Evolutionary conservation across 2,113 vertebrate species (phyloP).

Genomic region (Thinocorus orbignyianus): DNA sequence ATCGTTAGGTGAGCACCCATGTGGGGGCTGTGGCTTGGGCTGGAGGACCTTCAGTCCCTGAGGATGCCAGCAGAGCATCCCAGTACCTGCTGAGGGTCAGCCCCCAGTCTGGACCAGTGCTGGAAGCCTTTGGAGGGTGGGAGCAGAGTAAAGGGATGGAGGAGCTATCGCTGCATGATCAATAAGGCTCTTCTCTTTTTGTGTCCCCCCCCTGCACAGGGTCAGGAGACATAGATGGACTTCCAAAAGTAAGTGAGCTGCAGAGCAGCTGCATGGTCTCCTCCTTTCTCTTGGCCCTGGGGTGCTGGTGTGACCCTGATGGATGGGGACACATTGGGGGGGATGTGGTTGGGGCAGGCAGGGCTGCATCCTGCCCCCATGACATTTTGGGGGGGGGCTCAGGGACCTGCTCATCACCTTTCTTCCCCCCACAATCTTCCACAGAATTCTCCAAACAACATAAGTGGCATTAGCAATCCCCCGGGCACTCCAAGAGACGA

Average conservation of each 20-base stretch:
- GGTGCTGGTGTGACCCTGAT: neutral
- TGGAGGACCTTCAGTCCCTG: neutral
- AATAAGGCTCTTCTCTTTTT: neutral
- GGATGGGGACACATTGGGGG: neutral
- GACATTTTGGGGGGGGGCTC: rapidly evolving
- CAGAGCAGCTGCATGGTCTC: neutral
- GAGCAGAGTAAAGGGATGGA: rapidly evolving
- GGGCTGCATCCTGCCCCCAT: neutral
- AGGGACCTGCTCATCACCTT: neutral
- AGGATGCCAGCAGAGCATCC: neutral
- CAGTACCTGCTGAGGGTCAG: neutral
- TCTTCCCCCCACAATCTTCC: neutral
- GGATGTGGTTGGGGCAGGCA: rapidly evolving
- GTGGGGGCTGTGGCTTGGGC: rapidly evolving
- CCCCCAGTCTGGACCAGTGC: neutral
- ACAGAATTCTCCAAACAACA: slow-evolving; percentile 99
- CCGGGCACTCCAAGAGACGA: slow-evolving; percentile 97
- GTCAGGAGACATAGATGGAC: slow-evolving; percentile 97
- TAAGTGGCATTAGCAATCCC: slow-evolving; percentile 99
- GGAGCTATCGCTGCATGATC: neutral
- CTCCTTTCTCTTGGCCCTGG: neutral
- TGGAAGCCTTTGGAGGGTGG: neutral
- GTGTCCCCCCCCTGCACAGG: slow-evolving; percentile 71
- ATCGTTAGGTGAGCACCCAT: slow-evolving; percentile 78
- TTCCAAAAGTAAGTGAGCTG: slow-evolving; percentile 90